Conservation (phyloP, 2,888 invertebrate species). For the Hipparchia sbordonii region DNA sequence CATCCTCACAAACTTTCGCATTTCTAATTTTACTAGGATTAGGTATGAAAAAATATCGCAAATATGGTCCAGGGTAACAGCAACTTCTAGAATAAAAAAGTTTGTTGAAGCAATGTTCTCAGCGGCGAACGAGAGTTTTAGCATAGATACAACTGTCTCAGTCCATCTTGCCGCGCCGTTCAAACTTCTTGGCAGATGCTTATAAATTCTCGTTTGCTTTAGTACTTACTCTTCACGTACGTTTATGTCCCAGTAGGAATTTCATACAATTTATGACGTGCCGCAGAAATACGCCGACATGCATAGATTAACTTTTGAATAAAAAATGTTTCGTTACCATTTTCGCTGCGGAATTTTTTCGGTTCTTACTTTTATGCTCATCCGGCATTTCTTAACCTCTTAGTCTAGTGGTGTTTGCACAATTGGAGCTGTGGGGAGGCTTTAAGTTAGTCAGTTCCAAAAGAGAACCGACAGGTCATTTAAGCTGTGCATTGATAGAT, state of each 20-base stretch:
- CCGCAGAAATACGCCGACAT: neutral
- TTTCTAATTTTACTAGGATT: no score
- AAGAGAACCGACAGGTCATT: no score
- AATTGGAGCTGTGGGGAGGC: no score
- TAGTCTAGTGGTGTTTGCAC: no score
- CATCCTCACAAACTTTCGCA: no score
- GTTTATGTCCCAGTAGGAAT: neutral
- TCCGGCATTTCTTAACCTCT: no score
- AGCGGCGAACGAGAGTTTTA: neutral
- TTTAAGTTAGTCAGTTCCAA: no score
- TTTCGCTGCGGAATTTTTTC: no score
- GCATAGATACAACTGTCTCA: constrained; percentile 1
- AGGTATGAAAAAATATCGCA: neutral
- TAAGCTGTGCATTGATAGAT: no score
- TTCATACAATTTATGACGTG: neutral
- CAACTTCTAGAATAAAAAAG: constrained; percentile 3
- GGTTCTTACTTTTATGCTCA: no score
- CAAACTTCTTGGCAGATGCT: constrained; percentile 24
- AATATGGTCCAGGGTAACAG: neutral
- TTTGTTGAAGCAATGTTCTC: constrained; percentile 17
- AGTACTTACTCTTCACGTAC: neutral
- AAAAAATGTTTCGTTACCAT: no score
- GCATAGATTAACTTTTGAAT: no score
- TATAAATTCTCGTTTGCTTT: constrained; percentile 14
- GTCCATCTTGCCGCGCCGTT: constrained; percentile 7